A percentile compares a stretch with the other conserved stretches of the same genome.
Evolutionary conservation across 2,888 invertebrate species (phyloP).

Genomic region (Caenorhabditis becei): DNA sequence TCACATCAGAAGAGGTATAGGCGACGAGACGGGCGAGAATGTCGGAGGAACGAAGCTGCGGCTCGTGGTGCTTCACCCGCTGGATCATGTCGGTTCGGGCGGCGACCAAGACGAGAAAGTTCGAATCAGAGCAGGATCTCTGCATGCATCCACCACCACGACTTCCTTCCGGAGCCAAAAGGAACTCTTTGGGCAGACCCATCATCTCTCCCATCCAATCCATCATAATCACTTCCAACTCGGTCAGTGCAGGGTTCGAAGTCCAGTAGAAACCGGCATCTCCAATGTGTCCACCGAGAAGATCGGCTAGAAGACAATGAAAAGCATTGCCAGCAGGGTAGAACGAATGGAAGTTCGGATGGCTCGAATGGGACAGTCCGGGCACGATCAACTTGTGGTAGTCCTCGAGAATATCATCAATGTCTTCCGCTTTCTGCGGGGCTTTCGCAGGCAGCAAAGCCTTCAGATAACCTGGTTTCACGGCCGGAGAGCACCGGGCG

Average conservation of each 20-base stretch:
- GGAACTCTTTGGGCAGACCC: conserved; percentile 53
- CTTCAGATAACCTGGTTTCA: conserved; percentile 59
- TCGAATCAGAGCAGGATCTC: conserved; percentile 48
- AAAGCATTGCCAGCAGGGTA: conserved; percentile 55
- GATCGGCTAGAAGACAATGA: conserved; percentile 52
- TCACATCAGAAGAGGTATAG: conserved; percentile 49
- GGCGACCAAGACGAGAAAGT: conserved; percentile 46
- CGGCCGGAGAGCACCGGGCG: conserved; percentile 44
- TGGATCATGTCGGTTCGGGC: conserved; percentile 51
- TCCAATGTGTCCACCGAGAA: conserved; percentile 53
- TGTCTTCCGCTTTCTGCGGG: conserved; percentile 49
- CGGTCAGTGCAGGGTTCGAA: conserved; percentile 50
- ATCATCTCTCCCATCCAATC: conserved; percentile 63
- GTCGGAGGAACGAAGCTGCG: conserved; percentile 5
- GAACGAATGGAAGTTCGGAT: conserved; percentile 56
- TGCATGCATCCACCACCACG: conserved; percentile 60
- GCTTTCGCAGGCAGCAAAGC: conserved; percentile 46
- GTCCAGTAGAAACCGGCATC: conserved; percentile 57
- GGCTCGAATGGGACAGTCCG: conserved; percentile 53
- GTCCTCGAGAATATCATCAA: conserved; percentile 59
- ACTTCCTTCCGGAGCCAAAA: conserved; percentile 52
- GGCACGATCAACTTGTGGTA: conserved; percentile 58
- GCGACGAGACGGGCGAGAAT: conserved; percentile 50
- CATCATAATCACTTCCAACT: conserved; percentile 58
- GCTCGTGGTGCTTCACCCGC: conserved; percentile 22